phyloP scores from a whole-genome alignment of 2,113 vertebrate genomes.

The Nycticryphes semicollaris region DNA sequence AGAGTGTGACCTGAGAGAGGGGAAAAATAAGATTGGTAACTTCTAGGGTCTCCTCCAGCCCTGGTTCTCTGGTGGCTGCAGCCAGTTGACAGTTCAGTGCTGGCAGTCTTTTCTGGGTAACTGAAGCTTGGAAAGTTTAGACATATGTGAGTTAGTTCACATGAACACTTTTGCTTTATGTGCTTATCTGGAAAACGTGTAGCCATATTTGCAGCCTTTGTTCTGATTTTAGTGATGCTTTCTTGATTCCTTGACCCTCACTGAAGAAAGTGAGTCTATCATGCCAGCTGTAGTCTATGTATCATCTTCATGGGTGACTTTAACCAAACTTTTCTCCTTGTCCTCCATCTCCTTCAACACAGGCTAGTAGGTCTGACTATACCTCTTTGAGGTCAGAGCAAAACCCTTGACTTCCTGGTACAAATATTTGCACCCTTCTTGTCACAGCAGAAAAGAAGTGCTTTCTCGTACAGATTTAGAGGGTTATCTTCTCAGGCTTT shows the following conservation, averaged over 20 bases:
- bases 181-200: not conserved
- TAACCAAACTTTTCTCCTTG: not conserved
- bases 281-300: not conserved
- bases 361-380: not conserved
- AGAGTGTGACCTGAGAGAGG: not conserved
- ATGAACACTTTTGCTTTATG: not conserved
- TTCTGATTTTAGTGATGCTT: not conserved
- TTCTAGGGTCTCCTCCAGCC: not conserved
- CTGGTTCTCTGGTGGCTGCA: not conserved
- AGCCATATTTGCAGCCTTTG: not conserved
- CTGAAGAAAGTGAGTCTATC: not conserved
- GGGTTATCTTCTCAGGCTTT: not conserved
- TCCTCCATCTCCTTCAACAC: not conserved
- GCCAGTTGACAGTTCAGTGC: not conserved
- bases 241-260: not conserved
- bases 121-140: not conserved
- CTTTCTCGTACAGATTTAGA: not conserved
- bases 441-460: not conserved
- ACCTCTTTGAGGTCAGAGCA: not conserved
- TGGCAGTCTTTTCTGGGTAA: not conserved
- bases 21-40: not conserved
- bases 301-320: not conserved
- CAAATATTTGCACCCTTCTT: not conserved
- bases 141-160: not conserved
- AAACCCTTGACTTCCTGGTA: not conserved